Evolutionary conservation across 2,113 vertebrate species (phyloP).

Genomic region (Rhinichthys klamathensis): DNA sequence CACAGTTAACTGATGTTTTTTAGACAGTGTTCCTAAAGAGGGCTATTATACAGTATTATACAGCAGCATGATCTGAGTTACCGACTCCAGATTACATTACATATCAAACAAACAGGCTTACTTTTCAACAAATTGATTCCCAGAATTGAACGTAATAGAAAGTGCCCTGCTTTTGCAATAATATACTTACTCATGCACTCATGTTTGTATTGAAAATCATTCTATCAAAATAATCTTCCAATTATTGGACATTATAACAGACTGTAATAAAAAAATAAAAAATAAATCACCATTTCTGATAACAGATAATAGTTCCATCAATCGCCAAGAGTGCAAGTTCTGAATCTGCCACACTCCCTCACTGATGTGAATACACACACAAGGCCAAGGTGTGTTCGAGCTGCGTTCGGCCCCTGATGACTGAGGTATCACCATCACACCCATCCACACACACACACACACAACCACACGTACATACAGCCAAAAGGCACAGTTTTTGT

Average conservation of each 20-base stretch:
- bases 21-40: not conserved
- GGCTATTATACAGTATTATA: not conserved
- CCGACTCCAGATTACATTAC: not conserved
- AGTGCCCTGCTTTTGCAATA: not conserved
- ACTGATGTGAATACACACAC: not conserved
- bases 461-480: not conserved
- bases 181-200: not conserved
- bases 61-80: not conserved
- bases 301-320: not conserved
- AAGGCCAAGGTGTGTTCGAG: conserved; percentile 7
- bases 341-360: not conserved
- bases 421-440: conserved; percentile 12
- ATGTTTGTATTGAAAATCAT: not conserved
- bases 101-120: not conserved
- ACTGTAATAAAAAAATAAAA: too few species aligned
- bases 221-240: not conserved
- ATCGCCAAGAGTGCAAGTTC: too few species aligned
- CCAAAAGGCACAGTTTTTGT: not conserved
- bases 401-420: not conserved
- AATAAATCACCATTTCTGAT: not conserved
- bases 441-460: not conserved
- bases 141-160: not conserved
- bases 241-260: not conserved
- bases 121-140: not conserved
- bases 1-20: not conserved